phyloP scores from a whole-genome alignment of 2,797 vertebrate species.

The Halcyon smyrnensis region DNA sequence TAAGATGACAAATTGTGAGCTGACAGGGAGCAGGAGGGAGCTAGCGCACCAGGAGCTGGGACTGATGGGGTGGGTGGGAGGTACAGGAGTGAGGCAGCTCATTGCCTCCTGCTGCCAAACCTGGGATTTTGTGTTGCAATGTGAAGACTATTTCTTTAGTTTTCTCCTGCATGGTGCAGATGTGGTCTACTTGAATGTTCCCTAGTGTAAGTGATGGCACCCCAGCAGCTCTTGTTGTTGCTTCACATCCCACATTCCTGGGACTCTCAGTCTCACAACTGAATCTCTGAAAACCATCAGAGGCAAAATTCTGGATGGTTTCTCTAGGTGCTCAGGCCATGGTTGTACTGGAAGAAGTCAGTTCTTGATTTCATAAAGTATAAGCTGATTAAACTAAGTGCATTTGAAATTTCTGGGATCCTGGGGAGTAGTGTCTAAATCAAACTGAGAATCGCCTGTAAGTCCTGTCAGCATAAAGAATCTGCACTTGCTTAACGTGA shows the following conservation, averaged over 20 bases:
- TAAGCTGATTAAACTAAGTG: not conserved
- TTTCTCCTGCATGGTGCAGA: not conserved
- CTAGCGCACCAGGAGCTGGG: not conserved
- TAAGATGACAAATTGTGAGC: not conserved
- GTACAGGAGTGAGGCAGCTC: not conserved
- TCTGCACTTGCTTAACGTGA: not conserved
- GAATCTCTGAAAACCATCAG: not conserved
- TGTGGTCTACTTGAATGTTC: not conserved
- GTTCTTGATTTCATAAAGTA: not conserved
- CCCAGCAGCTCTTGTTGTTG: not conserved
- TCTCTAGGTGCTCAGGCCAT: not conserved
- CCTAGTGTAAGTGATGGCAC: too few relatives aligned
- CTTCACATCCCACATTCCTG: not conserved
- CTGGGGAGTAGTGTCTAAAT: not conserved
- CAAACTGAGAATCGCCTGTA: not conserved
- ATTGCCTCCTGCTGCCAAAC: accelerated
- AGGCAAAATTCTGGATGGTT: not conserved
- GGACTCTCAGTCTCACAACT: not conserved
- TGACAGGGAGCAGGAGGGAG: not conserved
- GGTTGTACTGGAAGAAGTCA: not conserved
- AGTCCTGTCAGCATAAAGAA: not conserved
- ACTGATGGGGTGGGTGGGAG: not conserved
- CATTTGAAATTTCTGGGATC: not conserved
- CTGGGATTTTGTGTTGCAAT: not conserved
- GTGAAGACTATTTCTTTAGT: not conserved